Conservation (phyloP, 2,113 vertebrate species). For the Embiotoca jacksoni region DNA sequence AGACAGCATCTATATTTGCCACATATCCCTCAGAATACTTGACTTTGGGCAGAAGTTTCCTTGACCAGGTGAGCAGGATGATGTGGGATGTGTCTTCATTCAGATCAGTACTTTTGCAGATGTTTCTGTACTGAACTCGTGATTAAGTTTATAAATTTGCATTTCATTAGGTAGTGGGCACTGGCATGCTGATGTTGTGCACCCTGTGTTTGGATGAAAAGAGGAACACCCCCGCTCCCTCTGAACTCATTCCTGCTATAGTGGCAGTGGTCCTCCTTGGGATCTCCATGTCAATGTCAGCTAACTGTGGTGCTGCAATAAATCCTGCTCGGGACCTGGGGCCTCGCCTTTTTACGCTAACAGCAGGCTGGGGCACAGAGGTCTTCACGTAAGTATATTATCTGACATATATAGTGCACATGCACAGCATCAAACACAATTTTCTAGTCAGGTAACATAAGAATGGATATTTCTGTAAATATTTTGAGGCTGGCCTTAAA, state of each 20-base stretch:
- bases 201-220: conserved; percentile 83
- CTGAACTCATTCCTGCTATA: conserved; percentile 81
- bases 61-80: conserved; percentile 85
- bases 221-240: conserved; percentile 84
- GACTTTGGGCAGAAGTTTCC: conserved; percentile 80
- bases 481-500: not conserved
- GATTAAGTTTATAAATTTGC: not conserved
- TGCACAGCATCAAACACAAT: conserved; percentile 3
- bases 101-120: not conserved
- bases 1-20: conserved; percentile 91
- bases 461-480: not conserved
- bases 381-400: conserved; percentile 84
- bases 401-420: not conserved
- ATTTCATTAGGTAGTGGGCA: conserved; percentile 85
- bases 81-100: not conserved
- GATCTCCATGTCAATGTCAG: conserved; percentile 85
- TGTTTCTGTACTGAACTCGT: not conserved
- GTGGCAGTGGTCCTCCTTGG: conserved; percentile 84
- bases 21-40: conserved; percentile 86
- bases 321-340: conserved; percentile 91
- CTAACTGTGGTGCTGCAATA: conserved; percentile 88
- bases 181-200: conserved; percentile 81
- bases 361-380: conserved; percentile 90
- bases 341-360: conserved; percentile 88
- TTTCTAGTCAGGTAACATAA: not conserved